A percentile compares a stretch with the other conserved stretches of the same genome.
These are phyloP conservation scores for Paraescarpia echinospica DNA, from an alignment of 1,140 invertebrate species.

Conservation along the genomic window DNA sequence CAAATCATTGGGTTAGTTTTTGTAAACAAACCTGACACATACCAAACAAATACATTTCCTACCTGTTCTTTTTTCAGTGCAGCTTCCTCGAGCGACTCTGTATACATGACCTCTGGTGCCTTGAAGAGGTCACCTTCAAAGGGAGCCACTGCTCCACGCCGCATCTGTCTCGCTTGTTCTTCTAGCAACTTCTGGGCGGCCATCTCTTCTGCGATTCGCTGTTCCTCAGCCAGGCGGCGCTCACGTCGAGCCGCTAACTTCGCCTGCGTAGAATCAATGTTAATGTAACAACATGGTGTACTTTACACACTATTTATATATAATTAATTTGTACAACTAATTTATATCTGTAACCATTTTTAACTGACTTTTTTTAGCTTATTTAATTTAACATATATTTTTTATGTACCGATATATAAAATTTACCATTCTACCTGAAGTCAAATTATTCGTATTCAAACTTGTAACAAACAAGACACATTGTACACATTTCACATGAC, in stretches of 20 bases:
- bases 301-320: too few species aligned
- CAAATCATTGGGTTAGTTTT: not conserved
- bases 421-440: too few species aligned
- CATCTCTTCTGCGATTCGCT: slow-evolving; percentile 43
- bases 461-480: too few species aligned
- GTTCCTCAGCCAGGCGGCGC: slow-evolving; percentile 38
- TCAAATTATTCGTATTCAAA: too few species aligned
- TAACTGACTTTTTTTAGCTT: too few species aligned
- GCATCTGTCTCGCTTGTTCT: slow-evolving; percentile 46
- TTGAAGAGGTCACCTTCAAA: slow-evolving; percentile 38
- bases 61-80: slow-evolving; percentile 52
- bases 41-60: not conserved
- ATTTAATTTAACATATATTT: too few species aligned
- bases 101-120: slow-evolving; percentile 40
- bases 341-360: too few species aligned
- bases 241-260: slow-evolving; percentile 44
- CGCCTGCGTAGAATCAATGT: slow-evolving; percentile 31
- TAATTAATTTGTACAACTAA: too few species aligned
- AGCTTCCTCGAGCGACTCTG: slow-evolving; percentile 42
- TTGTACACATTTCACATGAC: too few species aligned
- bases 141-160: slow-evolving; percentile 14
- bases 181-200: slow-evolving; percentile 46
- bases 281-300: not conserved
- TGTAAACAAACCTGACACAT: not conserved
- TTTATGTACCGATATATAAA: too few species aligned